phyloP scores from a whole-genome alignment of 2,797 vertebrate species.

The Myotis myotis region DNA sequence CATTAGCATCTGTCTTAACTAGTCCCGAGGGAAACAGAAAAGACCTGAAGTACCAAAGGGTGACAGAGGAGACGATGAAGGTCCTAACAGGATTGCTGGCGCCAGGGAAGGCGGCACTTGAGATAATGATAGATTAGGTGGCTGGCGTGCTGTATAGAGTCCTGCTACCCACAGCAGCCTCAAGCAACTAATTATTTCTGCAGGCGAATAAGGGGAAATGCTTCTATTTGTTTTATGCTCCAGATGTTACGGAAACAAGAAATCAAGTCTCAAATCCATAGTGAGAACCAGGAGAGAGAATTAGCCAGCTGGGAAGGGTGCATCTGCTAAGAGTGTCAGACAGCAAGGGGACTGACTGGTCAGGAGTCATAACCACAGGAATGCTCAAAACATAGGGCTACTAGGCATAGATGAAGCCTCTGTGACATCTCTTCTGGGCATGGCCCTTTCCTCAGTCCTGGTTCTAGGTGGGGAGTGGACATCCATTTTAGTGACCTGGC shows the following conservation, averaged over 20 bases:
- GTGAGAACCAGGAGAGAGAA: background rate
- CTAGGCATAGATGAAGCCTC: background rate
- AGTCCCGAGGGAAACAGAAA: constrained; percentile 38
- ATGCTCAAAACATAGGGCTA: background rate
- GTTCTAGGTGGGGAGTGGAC: background rate
- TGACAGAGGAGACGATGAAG: background rate
- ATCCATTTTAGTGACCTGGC: background rate
- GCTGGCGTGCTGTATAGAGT: background rate
- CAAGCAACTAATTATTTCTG: background rate
- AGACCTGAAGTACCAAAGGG: background rate
- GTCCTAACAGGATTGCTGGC: background rate
- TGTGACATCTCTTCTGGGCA: background rate
- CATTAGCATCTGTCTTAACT: constrained; percentile 57
- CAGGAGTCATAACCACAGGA: background rate
- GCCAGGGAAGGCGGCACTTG: background rate
- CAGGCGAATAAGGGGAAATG: background rate
- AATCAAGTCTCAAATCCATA: background rate
- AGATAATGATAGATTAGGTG: background rate
- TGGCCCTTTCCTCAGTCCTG: background rate
- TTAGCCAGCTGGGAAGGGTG: background rate
- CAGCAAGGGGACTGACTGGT: background rate
- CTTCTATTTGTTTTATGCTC: constrained; percentile 21
- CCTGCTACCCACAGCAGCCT: background rate
- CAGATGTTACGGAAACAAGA: constrained; percentile 11
- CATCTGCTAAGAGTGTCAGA: background rate